Base-by-base conservation (phyloP, 1,140 invertebrate species). In the Anastrepha obliqua region DNA sequence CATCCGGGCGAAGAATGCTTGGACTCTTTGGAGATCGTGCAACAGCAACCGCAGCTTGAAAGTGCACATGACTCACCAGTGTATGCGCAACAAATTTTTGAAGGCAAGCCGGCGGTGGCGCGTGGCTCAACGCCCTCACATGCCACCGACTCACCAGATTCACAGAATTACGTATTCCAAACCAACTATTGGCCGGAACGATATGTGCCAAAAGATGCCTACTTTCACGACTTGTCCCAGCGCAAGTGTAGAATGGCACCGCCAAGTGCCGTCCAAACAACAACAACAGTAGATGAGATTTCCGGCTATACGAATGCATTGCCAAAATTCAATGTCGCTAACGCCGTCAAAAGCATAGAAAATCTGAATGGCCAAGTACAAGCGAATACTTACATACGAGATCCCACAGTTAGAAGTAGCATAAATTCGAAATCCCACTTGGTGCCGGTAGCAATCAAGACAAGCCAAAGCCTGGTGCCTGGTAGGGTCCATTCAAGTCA, bases 171-270 rank as follows among this genome's bases (percentile, higher is more conserved):
- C 20, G 74, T 81, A 11, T 81, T 81, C 44, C 44, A 81, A 8
- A 81, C 74, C 5, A 81, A 81, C 9, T 81, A 86, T 42, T 86
- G 58, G 60, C 85, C 85, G 4, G 85, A 86, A 86, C 58, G 85
- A 15, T 62, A 44, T 17, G 94, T 95, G 86, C 95, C 95, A 17
- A 95, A 95, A 93, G 95, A 95, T 90, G 95, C 95, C 4, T 95
- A 95, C 89, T 95, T 95, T 88, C 95, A 95, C 87, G 94, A 95
- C 58, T 93, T 95, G 86, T 94, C 95, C 0, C 94, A 95, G 90
- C 85, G 85, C 39, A 86, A 86, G 42, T 64, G 58, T 20, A n/a
- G 47, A 2, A n/a, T n/a, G 90, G 92, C 74, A 55, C 47, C 15
- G 17, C 11, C 42, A 74, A 47, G 11, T 74, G 67, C 15, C 39